These are phyloP conservation scores for Recurvirostra avosetta DNA, from an alignment of 2,113 vertebrate species.

Conservation along the genomic window DNA sequence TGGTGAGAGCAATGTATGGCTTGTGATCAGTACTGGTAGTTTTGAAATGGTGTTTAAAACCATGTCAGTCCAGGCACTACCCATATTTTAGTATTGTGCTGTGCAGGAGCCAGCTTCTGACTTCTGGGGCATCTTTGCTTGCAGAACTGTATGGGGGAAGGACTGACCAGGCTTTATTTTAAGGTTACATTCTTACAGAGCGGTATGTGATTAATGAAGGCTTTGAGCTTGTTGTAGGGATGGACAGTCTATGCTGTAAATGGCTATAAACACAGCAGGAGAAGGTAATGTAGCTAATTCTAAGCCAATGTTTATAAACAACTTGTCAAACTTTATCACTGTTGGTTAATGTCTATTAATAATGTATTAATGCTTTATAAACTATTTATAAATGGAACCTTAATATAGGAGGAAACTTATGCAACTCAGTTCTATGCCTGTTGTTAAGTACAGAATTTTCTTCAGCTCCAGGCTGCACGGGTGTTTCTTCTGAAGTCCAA, in stretches of 20 bases:
- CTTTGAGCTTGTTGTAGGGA: not conserved
- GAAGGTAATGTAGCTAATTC: constrained; percentile 29
- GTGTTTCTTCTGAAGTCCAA: not conserved
- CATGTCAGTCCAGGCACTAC: not conserved
- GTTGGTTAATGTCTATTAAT: constrained; percentile 31
- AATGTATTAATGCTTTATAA: constrained; percentile 55
- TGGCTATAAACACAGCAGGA: constrained; percentile 20
- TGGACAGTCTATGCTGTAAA: not conserved
- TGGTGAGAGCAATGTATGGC: not conserved
- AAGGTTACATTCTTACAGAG: not conserved
- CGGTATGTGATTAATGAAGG: not conserved
- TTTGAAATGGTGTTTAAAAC: not conserved
- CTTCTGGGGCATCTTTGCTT: not conserved
- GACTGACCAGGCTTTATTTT: not conserved
- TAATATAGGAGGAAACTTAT: not conserved
- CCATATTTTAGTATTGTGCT: not conserved
- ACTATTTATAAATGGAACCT: constrained; percentile 44
- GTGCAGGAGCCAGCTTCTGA: not conserved
- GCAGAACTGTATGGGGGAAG: not conserved
- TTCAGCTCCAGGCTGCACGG: not conserved
- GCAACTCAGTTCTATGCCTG: not conserved
- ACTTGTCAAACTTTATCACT: constrained; percentile 42
- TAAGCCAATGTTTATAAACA: constrained; percentile 48
- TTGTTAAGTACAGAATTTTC: not conserved
- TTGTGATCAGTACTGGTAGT: not conserved